phyloP scores from a whole-genome alignment of 1,140 invertebrate genomes.

The Spodoptera litura region DNA sequence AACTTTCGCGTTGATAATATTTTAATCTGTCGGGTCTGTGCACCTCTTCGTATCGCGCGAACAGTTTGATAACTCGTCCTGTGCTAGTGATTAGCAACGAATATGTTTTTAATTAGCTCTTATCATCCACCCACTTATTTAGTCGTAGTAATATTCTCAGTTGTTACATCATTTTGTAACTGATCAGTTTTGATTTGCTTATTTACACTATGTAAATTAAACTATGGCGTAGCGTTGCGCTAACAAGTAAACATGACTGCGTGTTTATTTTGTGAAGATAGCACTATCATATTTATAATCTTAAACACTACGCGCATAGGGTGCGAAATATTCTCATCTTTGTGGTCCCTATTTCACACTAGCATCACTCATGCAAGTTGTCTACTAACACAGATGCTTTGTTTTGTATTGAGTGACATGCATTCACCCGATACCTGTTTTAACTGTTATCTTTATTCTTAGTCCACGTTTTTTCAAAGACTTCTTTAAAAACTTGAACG shows the following conservation, averaged over 20 bases:
- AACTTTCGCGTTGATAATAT: not conserved
- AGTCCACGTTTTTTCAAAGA: no score
- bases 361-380: no score
- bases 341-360: no score
- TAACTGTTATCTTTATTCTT: no score
- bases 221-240: not conserved
- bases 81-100: slow-evolving; percentile 14
- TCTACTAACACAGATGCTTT: no score
- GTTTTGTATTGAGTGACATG: no score
- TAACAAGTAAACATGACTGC: slow-evolving; percentile 6
- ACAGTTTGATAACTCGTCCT: slow-evolving; percentile 18
- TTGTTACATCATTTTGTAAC: slow-evolving; percentile 23
- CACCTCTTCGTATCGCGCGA: slow-evolving; percentile 3
- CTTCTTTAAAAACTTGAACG: no score
- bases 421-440: no score
- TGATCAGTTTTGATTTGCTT: not conserved
- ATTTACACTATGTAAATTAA: not conserved
- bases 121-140: slow-evolving; percentile 23
- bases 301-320: not conserved
- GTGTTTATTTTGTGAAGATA: slow-evolving; percentile 3
- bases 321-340: not conserved
- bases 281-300: slow-evolving; percentile 5
- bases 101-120: slow-evolving; percentile 26
- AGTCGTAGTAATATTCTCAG: not conserved
- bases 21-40: not conserved